phyloP scores from a whole-genome alignment of 1,140 invertebrate genomes.

The Drosophila lacteicornis region DNA sequence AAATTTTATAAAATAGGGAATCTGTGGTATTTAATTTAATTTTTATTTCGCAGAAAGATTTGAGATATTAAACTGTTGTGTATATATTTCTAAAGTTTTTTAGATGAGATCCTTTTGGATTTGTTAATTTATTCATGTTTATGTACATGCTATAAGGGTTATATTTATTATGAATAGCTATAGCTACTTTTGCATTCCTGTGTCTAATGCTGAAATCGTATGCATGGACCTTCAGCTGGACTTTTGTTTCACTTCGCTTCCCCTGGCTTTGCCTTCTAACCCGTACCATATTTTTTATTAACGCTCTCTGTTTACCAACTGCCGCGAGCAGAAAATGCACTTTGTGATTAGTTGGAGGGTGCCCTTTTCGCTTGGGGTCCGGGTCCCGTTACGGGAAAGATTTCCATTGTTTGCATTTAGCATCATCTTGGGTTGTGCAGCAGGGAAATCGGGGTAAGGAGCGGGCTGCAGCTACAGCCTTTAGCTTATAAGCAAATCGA shows the following conservation, averaged over 20 bases:
- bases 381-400: slow-evolving; percentile 41
- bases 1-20: not conserved
- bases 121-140: too few species aligned
- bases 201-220: slow-evolving; percentile 67
- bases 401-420: slow-evolving; percentile 58
- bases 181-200: not conserved
- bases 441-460: slow-evolving; percentile 8
- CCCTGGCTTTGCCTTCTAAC: not conserved
- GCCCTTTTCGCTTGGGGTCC: slow-evolving; percentile 37
- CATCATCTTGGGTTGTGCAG: slow-evolving; percentile 54
- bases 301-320: slow-evolving; percentile 67
- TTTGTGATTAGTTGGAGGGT: slow-evolving; percentile 82
- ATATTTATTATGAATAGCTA: not conserved
- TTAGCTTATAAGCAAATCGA: slow-evolving; percentile 40
- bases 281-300: slow-evolving; percentile 4
- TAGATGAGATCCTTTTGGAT: too few species aligned
- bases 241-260: slow-evolving; percentile 62
- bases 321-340: slow-evolving; percentile 80
- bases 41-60: not conserved
- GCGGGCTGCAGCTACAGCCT: not conserved
- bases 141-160: not conserved
- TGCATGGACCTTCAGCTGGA: slow-evolving; percentile 74
- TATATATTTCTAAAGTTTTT: too few species aligned
- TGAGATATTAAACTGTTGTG: too few species aligned
- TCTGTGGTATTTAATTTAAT: not conserved